These are phyloP conservation scores for Aphyosemion australe DNA, from an alignment of 2,113 vertebrate species.

Conservation along the genomic window DNA sequence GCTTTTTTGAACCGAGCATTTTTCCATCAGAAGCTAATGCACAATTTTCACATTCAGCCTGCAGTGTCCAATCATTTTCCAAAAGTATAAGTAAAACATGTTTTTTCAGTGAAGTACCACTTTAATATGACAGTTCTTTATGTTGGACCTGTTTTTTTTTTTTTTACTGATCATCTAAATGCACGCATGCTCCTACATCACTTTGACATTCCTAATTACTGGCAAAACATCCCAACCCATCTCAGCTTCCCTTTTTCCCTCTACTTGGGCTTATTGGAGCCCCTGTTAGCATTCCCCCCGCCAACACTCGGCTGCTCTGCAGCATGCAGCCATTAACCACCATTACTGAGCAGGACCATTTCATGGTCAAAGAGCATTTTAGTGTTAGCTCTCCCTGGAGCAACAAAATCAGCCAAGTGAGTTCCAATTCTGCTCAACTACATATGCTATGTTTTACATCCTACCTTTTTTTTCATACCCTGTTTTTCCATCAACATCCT, in stretches of 20 bases:
- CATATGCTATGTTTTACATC: conserved; percentile 60
- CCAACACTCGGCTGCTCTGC: conserved; percentile 53
- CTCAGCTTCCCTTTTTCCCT: conserved; percentile 30
- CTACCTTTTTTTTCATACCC: conserved; percentile 26
- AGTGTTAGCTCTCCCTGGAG: conserved; percentile 75
- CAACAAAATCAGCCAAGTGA: conserved; percentile 64
- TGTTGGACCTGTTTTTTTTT: not conserved
- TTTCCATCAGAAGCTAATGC: too few species aligned
- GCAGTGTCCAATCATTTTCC: too few species aligned
- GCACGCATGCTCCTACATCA: not conserved
- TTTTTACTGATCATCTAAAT: conserved; percentile 10
- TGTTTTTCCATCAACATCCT: not conserved
- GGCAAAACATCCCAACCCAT: conserved; percentile 42
- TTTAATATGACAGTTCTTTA: too few species aligned
- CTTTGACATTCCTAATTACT: conserved; percentile 47
- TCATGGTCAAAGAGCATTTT: conserved; percentile 82
- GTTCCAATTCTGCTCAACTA: conserved; percentile 56
- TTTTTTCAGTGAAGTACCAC: too few species aligned
- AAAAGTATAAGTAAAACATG: too few species aligned
- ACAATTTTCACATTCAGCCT: too few species aligned
- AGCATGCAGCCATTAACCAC: conserved; percentile 74
- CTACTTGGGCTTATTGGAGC: conserved; percentile 42
- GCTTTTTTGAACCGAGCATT: too few species aligned
- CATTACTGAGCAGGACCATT: conserved; percentile 79
- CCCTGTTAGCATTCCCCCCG: conserved; percentile 32